Base-by-base conservation (phyloP, 2,888 invertebrate genomes). In the Abrostola tripartita region DNA sequence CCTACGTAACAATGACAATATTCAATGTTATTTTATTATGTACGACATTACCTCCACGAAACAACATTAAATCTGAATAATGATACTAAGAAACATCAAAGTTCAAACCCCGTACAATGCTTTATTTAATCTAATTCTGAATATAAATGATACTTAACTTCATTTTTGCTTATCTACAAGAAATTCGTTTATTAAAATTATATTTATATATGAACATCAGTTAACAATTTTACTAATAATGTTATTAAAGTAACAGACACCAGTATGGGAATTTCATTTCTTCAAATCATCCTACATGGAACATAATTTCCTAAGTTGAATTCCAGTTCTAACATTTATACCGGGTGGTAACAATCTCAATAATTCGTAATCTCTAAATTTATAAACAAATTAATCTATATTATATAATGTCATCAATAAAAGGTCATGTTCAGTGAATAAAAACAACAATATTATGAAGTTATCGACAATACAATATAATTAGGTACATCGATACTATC, bases 291-390 rank as follows among this genome's bases (percentile, higher is more conserved):
- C 74, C 81, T 78, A 79, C 83, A 83, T 80, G 69, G 84, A 88
- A 90, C 86, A 84, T 83, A 87, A 87, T 82, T 84, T 81, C 79
- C 81, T 87, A 84, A 76, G 81, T 86, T 81, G 79, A 85, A 84
- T 86, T 85, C 83, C 86, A 87, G 85, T 85, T 85, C 82, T 83
- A 86, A 85, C 73, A 83, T 86, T 82, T 90, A 90, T 82, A 89
- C 92, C 92, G 89, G 92, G 89, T 92, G 93, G 93, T 93, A 93
- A 94, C 93, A 92, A 93, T 93, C 93, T 92, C 92, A 88, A 88
- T 89, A 88, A 89, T 89, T 88, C 89, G 87, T 91, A 90, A 92
- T 90, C 88, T 91, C 92, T 92, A 91, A 83, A 88, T 90, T 89
- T 88, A 92, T 86, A 92, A 92, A 90, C 90, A 92, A 91, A 91